phyloP scores from a whole-genome alignment of 2,797 vertebrate genomes.

The Cottoperca gobio region DNA sequence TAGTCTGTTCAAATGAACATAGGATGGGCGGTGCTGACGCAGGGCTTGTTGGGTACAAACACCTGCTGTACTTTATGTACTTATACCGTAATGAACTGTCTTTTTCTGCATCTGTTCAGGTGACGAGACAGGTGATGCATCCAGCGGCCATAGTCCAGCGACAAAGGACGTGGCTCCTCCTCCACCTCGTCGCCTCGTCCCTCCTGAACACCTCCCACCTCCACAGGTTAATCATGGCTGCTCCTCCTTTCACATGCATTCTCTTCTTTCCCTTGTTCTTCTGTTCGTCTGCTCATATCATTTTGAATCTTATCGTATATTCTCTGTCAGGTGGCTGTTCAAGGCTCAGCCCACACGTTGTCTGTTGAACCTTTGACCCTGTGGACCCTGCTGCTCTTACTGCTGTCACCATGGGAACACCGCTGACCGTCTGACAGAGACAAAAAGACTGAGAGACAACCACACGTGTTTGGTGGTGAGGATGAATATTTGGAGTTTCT shows the following conservation, averaged over 20 bases:
- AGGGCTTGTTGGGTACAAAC: too few species aligned
- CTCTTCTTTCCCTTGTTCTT: not conserved
- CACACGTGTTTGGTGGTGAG: conserved; percentile 12
- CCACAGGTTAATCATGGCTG: conserved; percentile 53
- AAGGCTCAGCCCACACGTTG: conserved; percentile 29
- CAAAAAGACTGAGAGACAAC: conserved; percentile 48
- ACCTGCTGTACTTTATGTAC: not conserved
- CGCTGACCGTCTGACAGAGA: conserved; percentile 57
- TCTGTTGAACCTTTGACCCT: conserved; percentile 47
- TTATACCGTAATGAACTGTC: not conserved
- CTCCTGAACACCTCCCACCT: conserved; percentile 58
- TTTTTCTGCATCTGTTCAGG: conserved; percentile 52
- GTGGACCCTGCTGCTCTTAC: conserved; percentile 54
- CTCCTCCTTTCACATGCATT: not conserved
- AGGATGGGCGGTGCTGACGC: too few species aligned
- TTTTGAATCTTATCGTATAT: not conserved
- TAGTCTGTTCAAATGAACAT: too few species aligned
- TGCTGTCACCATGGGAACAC: conserved; percentile 68
- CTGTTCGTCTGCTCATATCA: not conserved
- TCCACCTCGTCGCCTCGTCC: conserved; percentile 30
- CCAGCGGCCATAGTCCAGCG: conserved; percentile 62
- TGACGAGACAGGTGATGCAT: conserved; percentile 42
- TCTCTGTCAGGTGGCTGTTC: conserved; percentile 56
- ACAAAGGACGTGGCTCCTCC: conserved; percentile 39
- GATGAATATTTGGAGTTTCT: conserved; percentile 29